Evolutionary conservation across 2,797 vertebrate genomes (phyloP).

Genomic region (Varecia variegata): DNA sequence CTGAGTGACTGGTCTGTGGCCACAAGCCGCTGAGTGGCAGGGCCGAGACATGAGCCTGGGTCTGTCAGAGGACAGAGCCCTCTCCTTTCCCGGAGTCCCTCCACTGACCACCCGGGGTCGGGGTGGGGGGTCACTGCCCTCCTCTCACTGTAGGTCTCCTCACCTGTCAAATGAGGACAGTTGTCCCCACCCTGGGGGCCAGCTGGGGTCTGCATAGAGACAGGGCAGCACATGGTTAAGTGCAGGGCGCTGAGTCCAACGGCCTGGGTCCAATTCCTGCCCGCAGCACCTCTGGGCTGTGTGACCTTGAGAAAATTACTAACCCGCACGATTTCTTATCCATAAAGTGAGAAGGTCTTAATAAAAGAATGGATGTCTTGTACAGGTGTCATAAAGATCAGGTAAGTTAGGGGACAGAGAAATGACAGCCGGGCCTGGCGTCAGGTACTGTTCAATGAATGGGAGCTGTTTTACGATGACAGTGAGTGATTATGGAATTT

Average conservation of each 20-base stretch:
- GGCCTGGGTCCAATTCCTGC: background rate
- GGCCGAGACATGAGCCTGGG: background rate
- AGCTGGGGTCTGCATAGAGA: background rate
- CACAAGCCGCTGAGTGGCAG: background rate
- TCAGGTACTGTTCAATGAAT: background rate
- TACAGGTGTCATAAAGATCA: background rate
- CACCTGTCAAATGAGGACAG: background rate
- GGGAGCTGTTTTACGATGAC: background rate
- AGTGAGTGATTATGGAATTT: background rate
- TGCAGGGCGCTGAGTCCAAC: accelerated
- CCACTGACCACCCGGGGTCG: background rate
- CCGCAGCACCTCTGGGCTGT: background rate
- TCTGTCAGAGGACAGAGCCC: background rate
- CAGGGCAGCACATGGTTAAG: accelerated
- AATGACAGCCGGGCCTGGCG: background rate
- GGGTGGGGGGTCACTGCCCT: background rate
- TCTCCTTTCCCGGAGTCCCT: background rate
- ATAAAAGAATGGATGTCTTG: background rate
- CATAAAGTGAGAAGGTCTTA: background rate
- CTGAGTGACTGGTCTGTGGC: background rate
- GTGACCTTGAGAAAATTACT: background rate
- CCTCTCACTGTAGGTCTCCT: background rate
- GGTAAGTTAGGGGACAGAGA: background rate
- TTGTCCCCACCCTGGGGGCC: too few species aligned
- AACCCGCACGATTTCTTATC: background rate